Conservation (phyloP, 2,888 invertebrate genomes). For the Coremacera marginata region DNA sequence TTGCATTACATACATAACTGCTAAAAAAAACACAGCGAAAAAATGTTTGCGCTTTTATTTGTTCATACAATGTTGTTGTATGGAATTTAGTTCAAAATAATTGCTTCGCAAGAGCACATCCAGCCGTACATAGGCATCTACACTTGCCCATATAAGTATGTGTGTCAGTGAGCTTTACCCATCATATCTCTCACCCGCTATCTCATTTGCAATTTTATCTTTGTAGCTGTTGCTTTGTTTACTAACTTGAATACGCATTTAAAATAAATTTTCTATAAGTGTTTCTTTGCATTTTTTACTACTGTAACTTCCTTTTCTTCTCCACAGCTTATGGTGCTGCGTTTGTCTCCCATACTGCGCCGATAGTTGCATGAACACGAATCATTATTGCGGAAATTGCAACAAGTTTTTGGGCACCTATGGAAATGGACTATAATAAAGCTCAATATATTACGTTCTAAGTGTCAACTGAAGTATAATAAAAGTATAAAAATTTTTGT, state of each 20-base stretch:
- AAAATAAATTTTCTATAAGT: background rate
- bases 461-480: too few relatives aligned
- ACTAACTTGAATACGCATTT: background rate
- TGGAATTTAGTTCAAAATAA: too few relatives aligned
- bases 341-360: conserved; percentile 73
- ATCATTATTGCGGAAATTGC: conserved; percentile 74
- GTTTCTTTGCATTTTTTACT: conserved; percentile 4
- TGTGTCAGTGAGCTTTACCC: background rate
- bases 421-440: conserved; percentile 50
- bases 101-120: background rate
- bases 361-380: conserved; percentile 71
- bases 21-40: too few relatives aligned
- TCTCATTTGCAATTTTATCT: background rate
- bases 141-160: background rate
- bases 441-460: background rate
- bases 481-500: too few relatives aligned
- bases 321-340: conserved; percentile 70
- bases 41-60: too few relatives aligned
- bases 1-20: too few relatives aligned
- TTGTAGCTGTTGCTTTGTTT: background rate
- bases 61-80: background rate
- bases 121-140: background rate
- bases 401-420: conserved; percentile 72
- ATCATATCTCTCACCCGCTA: background rate
- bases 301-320: conserved; percentile 16